Evolutionary conservation across 2,797 vertebrate species (phyloP).

Genomic region (Sciurus carolinensis): DNA sequence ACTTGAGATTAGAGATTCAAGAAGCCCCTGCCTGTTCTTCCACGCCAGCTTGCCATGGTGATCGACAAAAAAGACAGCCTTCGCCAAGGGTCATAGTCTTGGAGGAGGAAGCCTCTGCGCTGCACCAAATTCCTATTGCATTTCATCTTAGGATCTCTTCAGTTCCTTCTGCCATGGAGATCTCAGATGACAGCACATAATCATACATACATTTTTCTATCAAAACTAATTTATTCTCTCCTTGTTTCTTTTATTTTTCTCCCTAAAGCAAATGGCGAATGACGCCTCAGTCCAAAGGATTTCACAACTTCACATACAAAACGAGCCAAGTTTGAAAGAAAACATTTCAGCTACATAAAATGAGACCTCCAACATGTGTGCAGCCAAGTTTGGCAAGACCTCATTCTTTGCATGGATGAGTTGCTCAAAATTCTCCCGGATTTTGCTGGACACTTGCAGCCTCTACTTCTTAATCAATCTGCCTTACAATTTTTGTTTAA

Average conservation of each 20-base stretch:
- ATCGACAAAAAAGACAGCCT: not conserved
- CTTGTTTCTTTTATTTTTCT: not conserved
- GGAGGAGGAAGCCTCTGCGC: not conserved
- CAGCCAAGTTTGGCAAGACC: constrained; percentile 17
- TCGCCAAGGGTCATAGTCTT: not conserved
- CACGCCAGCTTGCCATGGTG: too few relatives aligned
- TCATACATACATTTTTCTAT: not conserved
- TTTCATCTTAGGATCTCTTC: not conserved
- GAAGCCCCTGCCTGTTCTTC: not conserved
- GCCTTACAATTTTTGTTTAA: constrained; percentile 44
- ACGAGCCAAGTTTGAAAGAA: constrained; percentile 52
- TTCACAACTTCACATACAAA: constrained; percentile 64
- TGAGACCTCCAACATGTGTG: not conserved
- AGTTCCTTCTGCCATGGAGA: not conserved
- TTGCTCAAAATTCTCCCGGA: not conserved
- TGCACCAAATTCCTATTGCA: not conserved
- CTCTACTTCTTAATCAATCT: not conserved
- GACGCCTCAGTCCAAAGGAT: constrained; percentile 36
- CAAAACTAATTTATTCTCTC: not conserved
- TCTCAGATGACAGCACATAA: not conserved
- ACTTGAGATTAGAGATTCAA: not conserved
- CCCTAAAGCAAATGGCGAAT: constrained; percentile 57
- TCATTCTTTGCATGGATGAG: not conserved
- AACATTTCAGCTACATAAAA: constrained; percentile 50
- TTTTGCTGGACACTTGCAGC: not conserved